Percentiles rank a stretch among this genome's conserved stretches.
Evolutionary conservation across 1,140 invertebrate species (phyloP).

Genomic region (Uloborus diversus): DNA sequence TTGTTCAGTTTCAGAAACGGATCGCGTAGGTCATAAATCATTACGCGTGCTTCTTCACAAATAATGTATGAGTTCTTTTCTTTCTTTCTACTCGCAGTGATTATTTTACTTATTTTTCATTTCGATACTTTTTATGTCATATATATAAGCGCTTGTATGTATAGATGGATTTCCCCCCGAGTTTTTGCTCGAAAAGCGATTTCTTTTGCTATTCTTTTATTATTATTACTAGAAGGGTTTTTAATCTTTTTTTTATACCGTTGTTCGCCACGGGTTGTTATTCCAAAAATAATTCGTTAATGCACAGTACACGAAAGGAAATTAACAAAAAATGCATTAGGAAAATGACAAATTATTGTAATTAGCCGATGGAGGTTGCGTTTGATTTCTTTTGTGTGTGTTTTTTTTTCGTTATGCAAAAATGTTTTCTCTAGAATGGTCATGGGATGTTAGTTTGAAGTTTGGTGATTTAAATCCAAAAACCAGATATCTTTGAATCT

Average conservation of each 20-base stretch:
- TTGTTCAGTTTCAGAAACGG: conserved; percentile 31
- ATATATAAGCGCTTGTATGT: neutral
- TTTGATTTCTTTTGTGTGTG: neutral
- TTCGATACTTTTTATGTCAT: conserved; percentile 6
- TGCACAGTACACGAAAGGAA: conserved; percentile 11
- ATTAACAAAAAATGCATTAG: conserved; percentile 45
- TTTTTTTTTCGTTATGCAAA: neutral
- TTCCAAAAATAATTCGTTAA: conserved; percentile 47
- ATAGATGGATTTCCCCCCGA: conserved; percentile 8
- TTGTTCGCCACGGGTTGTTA: conserved; percentile 20
- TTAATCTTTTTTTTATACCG: neutral
- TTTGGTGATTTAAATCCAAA: conserved; percentile 22
- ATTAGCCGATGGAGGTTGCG: conserved; percentile 20
- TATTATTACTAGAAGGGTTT: conserved; percentile 7
- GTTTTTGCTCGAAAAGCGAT: conserved; percentile 7
- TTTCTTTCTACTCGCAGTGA: conserved; percentile 37
- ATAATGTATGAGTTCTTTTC: conserved; percentile 44
- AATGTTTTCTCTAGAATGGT: neutral
- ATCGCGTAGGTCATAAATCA: conserved; percentile 33
- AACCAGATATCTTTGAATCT: neutral
- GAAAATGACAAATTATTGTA: conserved; percentile 40
- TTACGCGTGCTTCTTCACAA: conserved; percentile 18
- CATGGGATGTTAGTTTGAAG: neutral
- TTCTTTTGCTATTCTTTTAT: conserved; percentile 10
- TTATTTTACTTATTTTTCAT: conserved; percentile 51